These are phyloP conservation scores for Pogonophryne albipinna DNA, from an alignment of 2,797 vertebrate species.

Conservation along the genomic window DNA sequence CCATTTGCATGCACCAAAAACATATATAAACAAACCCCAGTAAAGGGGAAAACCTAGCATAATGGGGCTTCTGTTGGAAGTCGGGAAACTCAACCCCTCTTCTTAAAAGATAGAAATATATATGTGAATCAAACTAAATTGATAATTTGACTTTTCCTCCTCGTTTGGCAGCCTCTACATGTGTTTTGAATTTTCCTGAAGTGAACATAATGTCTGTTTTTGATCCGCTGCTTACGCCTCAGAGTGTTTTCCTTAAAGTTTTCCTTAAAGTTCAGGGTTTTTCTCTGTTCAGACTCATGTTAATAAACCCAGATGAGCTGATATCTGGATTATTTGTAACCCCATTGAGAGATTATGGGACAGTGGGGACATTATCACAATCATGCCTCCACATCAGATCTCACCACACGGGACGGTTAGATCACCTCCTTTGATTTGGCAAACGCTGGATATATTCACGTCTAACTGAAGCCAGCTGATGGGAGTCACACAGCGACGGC, in stretches of 20 bases:
- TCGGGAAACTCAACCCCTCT: neutral
- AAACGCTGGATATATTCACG: constrained; percentile 39
- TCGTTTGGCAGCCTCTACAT: neutral
- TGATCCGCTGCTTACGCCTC: constrained; percentile 22
- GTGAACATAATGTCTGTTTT: constrained; percentile 1
- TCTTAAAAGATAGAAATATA: neutral
- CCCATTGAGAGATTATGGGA: neutral
- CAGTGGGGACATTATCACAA: neutral
- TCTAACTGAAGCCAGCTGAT: constrained; percentile 63
- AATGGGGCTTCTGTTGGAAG: neutral
- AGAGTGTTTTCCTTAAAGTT: constrained; percentile 2
- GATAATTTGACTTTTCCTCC: neutral
- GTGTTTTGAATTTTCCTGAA: neutral
- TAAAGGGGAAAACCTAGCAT: too few relatives aligned
- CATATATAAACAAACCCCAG: too few relatives aligned
- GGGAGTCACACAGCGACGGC: constrained; percentile 38
- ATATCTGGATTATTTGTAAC: neutral
- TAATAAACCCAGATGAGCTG: constrained; percentile 37
- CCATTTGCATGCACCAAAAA: too few relatives aligned
- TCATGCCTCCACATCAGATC: constrained; percentile 10
- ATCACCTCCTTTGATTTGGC: constrained; percentile 27
- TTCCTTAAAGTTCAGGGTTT: constrained; percentile 15
- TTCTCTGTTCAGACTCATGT: neutral
- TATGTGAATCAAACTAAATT: neutral
- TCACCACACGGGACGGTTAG: constrained; percentile 32